These are phyloP conservation scores for Achroia grisella DNA, from an alignment of 1,140 invertebrate genomes.

Conservation along the genomic window DNA sequence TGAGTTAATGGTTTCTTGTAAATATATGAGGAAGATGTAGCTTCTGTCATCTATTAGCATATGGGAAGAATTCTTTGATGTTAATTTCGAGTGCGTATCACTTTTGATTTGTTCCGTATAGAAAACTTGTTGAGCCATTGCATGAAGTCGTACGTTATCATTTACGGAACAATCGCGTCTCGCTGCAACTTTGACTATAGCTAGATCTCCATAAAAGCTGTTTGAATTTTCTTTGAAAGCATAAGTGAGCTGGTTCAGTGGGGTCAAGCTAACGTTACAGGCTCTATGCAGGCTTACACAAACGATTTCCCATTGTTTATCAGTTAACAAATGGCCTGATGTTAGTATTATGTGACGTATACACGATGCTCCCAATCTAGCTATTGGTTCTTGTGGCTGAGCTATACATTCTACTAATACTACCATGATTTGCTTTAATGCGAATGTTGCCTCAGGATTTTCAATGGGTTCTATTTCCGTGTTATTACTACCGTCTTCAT, in stretches of 20 bases:
- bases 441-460: conserved; percentile 80
- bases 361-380: conserved; percentile 93
- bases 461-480: conserved; percentile 61
- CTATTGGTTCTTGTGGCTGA: conserved; percentile 90
- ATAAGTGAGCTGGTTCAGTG: conserved; percentile 87
- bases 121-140: conserved; percentile 89
- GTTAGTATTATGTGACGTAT: conserved; percentile 90
- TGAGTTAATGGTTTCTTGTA: conserved; percentile 81
- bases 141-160: conserved; percentile 87
- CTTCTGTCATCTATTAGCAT: conserved; percentile 83
- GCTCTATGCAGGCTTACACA: conserved; percentile 86
- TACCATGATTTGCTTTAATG: conserved; percentile 90
- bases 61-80: conserved; percentile 51
- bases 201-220: conserved; percentile 94
- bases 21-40: conserved; percentile 92
- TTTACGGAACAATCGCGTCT: conserved; percentile 87
- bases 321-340: conserved; percentile 85
- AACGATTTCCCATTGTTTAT: conserved; percentile 89
- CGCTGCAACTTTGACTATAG: conserved; percentile 94
- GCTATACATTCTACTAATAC: conserved; percentile 93
- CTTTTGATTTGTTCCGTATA: conserved; percentile 74
- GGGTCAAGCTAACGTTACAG: conserved; percentile 87
- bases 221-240: conserved; percentile 92
- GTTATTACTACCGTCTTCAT: conserved; percentile 46
- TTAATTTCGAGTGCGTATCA: conserved; percentile 45